Evolutionary conservation across 2,113 vertebrate genomes (phyloP).

Genomic region (Acrocephalus arundinaceus): DNA sequence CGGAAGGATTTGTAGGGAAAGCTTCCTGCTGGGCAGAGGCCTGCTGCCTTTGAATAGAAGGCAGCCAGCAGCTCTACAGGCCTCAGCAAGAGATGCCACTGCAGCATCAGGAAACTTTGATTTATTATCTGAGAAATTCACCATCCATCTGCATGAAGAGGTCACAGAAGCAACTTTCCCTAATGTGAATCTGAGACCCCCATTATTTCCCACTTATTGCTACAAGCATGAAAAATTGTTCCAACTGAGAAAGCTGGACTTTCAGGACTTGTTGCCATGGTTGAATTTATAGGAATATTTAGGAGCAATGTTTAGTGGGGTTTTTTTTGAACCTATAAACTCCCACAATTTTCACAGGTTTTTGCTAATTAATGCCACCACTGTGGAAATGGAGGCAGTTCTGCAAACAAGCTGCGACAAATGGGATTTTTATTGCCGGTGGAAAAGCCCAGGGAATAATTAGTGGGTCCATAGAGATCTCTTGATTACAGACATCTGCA

Average conservation of each 20-base stretch:
- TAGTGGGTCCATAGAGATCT: slow-evolving; percentile 68
- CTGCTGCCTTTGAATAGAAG: slow-evolving; percentile 52
- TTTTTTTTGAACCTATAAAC: slow-evolving; percentile 58
- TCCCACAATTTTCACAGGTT: slow-evolving; percentile 72
- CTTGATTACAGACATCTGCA: slow-evolving; percentile 73
- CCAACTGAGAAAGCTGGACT: slow-evolving; percentile 38
- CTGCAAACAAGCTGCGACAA: slow-evolving; percentile 74
- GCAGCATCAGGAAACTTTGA: slow-evolving; percentile 54
- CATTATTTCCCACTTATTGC: slow-evolving; percentile 66
- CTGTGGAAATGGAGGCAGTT: slow-evolving; percentile 71
- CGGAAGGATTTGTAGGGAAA: slow-evolving; percentile 50
- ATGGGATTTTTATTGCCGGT: slow-evolving; percentile 77
- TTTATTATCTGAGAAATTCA: slow-evolving; percentile 71
- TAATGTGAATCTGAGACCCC: slow-evolving; percentile 60
- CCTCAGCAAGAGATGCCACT: slow-evolving; percentile 52
- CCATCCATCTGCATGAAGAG: slow-evolving; percentile 62
- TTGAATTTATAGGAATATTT: slow-evolving; percentile 67
- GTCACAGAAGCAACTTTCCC: slow-evolving; percentile 53
- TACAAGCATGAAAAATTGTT: slow-evolving; percentile 68
- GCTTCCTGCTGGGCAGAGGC: slow-evolving; percentile 21
- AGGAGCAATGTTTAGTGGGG: slow-evolving; percentile 2
- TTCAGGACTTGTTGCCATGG: slow-evolving; percentile 44
- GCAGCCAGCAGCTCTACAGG: slow-evolving; percentile 12
- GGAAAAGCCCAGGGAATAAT: slow-evolving; percentile 77
- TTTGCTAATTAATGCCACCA: slow-evolving; percentile 79